phyloP scores from a whole-genome alignment of 2,797 vertebrate species.

The Sebastes hubbsi region DNA sequence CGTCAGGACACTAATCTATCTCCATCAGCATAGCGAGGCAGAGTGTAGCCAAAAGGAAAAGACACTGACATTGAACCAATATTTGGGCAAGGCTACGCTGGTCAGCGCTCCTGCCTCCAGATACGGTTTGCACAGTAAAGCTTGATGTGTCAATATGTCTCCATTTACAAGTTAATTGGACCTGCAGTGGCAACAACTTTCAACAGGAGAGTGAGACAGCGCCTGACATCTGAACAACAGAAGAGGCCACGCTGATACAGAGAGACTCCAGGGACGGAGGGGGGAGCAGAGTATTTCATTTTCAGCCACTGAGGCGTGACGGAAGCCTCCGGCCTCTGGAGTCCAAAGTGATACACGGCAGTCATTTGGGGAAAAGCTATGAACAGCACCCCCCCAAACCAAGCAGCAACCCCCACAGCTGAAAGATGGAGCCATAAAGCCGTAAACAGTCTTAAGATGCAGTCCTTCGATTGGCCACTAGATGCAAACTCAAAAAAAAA shows the following conservation, averaged over 20 bases:
- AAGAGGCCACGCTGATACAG: neutral
- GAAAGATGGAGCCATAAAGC: neutral
- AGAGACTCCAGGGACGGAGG: neutral
- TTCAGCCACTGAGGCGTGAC: neutral
- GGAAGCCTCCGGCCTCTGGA: neutral
- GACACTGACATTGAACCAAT: slow-evolving; percentile 31
- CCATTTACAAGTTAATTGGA: slow-evolving; percentile 19
- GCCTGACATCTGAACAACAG: neutral
- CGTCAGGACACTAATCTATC: slow-evolving; percentile 16
- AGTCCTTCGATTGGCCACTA: neutral
- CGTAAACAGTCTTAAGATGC: neutral
- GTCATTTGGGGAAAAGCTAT: neutral
- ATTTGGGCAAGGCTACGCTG: slow-evolving; percentile 9
- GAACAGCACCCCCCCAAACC: neutral
- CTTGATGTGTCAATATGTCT: slow-evolving; percentile 20
- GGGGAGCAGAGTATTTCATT: slow-evolving; percentile 1
- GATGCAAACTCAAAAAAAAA: neutral
- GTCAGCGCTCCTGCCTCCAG: neutral
- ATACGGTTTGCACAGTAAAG: neutral
- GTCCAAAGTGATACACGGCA: neutral
- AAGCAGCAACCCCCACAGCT: neutral
- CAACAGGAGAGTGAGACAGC: neutral
- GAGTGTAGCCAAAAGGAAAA: slow-evolving; percentile 13
- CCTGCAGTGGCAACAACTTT: slow-evolving; percentile 7
- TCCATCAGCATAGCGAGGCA: slow-evolving; percentile 7